Conservation (phyloP, 2,113 vertebrate genomes). For the Shinisaurus crocodilurus region DNA sequence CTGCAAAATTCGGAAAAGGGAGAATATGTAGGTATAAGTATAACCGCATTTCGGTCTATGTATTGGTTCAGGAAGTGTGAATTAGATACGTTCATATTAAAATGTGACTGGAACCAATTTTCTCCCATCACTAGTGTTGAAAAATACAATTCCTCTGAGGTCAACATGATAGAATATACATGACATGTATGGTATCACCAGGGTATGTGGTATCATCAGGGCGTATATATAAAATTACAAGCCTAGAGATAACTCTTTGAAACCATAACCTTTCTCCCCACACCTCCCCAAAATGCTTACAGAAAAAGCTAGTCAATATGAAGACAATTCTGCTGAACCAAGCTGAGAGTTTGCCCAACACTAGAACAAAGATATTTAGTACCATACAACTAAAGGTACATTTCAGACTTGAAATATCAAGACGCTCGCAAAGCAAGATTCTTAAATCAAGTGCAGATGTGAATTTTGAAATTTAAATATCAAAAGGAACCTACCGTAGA, state of each 20-base stretch:
- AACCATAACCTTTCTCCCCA: background rate
- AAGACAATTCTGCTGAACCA: background rate
- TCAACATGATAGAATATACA: background rate
- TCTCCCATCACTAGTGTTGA: too few species aligned
- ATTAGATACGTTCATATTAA: too few species aligned
- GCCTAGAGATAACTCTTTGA: background rate
- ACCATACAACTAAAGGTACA: too few species aligned
- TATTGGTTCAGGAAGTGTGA: too few species aligned
- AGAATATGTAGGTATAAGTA: too few species aligned
- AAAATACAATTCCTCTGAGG: background rate
- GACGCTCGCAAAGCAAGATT: background rate
- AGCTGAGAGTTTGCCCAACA: background rate
- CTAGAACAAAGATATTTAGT: background rate
- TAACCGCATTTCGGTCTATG: too few species aligned
- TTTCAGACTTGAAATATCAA: background rate
- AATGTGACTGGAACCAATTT: too few species aligned
- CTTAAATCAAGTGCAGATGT: conserved; percentile 7
- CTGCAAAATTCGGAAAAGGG: background rate
- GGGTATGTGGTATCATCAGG: background rate
- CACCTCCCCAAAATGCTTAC: too few species aligned
- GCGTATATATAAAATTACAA: background rate
- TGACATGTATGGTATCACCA: background rate
- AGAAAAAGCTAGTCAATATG: background rate
- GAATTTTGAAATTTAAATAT: background rate
- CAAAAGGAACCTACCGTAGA: background rate